Conservation (phyloP, 2,888 invertebrate species). For the Mechanitis mazaeus region DNA sequence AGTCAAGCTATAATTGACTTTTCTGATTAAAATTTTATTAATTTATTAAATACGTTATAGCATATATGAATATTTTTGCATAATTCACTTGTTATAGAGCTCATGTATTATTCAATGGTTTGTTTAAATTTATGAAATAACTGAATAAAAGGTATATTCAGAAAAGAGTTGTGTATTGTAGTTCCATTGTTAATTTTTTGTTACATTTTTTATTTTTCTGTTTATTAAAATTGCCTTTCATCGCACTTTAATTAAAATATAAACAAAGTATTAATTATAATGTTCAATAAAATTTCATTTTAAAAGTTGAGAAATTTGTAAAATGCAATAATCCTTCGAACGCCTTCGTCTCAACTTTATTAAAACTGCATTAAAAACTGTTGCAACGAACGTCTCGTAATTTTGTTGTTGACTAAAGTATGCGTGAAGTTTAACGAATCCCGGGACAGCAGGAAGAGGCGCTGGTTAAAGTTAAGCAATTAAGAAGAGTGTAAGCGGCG, state of each 20-base stretch:
- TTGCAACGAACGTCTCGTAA: slow-evolving; percentile 21
- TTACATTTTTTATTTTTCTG: not conserved
- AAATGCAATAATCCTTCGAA: slow-evolving; percentile 4
- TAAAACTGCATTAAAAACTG: slow-evolving; percentile 26
- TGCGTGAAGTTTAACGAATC: slow-evolving; percentile 60
- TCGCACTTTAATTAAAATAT: not conserved
- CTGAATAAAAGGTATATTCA: slow-evolving; percentile 1
- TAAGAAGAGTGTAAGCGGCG: slow-evolving; percentile 65
- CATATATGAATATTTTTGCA: slow-evolving; percentile 13
- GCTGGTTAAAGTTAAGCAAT: slow-evolving; percentile 69
- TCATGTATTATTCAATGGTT: slow-evolving; percentile 3
- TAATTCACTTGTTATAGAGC: slow-evolving; percentile 11
- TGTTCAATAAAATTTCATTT: not conserved
- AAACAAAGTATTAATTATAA: not conserved
- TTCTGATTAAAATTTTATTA: slow-evolving; percentile 17
- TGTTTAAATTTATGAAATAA: not conserved
- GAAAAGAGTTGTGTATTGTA: not conserved
- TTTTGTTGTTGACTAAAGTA: slow-evolving; percentile 49
- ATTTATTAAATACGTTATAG: slow-evolving; percentile 10
- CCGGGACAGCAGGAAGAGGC: slow-evolving; percentile 54
- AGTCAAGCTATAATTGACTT: slow-evolving; percentile 32
- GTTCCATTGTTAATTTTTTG: not conserved
- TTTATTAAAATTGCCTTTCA: not conserved
- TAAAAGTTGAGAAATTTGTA: not conserved
- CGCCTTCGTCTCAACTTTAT: slow-evolving; percentile 20